Evolutionary conservation across 1,140 invertebrate species (phyloP), one percentile per base, ranked within the genome.

Genomic region (Monochamus saltuarius): DNA sequence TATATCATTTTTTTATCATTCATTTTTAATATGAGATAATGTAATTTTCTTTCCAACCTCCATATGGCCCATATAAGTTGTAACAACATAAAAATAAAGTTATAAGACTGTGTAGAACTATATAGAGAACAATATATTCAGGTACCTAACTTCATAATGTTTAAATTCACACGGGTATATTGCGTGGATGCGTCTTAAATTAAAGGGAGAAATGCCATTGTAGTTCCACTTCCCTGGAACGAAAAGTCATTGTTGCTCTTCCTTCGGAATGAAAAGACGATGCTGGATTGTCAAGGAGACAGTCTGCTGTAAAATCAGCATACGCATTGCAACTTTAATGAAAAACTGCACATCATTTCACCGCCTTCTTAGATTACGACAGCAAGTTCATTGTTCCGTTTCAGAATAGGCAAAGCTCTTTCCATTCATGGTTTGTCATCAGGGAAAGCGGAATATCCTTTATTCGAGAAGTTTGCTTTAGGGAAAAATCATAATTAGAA

Each of bases 311-410:
- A 62, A 62, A 62, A 62, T 62, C 61, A 58, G 55, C 61, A 62
- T 62, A 58, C 61, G 49, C 56, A 52, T 62, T 56, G 61, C 55
- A 45, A 43, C 46, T 52, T 50, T 57, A 62, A 62, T 58, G 61
- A 57, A 58, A 55, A 61, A 61, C 53, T 61, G 49, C 59, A 54
- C 59, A 61, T 61, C 59, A 36, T 50, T 42, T 53, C 61, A 40
- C 47, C 61, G 61, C 54, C 55, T 57, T 50, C 55, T 58, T 52
- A 62, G 61, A 62, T 62, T 62, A 53, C 53, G 55, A 43, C 53
- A 51, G 29, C 34, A 51, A 13, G 49, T n/a, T 35, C 49, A 51
- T 51, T 51, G 49, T 51, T 51, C 22, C 17, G 11, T 37, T 1
- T 51, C 29, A 35, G 36, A 51, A 51, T 35, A 51, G 49, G 49